phyloP scores from a whole-genome alignment of 1,140 invertebrate genomes.

The Bathynomus jamesi region DNA sequence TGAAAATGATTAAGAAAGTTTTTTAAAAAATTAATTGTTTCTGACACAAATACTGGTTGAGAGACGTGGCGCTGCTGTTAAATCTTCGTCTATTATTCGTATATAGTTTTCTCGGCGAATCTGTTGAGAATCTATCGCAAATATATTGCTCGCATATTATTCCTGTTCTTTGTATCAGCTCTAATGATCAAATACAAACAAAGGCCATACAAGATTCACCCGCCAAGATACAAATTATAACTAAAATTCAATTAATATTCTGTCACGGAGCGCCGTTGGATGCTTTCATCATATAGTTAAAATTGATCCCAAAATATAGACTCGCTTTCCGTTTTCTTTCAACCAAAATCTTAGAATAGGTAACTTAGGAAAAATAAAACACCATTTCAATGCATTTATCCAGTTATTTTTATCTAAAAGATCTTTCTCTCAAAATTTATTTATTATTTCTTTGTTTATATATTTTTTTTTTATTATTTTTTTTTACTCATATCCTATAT shows the following conservation, averaged over 20 bases:
- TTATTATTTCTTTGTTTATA: neutral
- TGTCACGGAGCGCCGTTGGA: neutral
- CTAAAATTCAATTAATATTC: constrained; percentile 1
- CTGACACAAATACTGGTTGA: no score
- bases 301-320: neutral
- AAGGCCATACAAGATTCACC: neutral
- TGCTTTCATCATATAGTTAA: neutral
- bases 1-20: no score
- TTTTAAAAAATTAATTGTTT: no score
- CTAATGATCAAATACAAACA: neutral
- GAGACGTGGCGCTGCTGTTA: no score
- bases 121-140: no score
- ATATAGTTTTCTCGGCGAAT: no score
- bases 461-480: neutral
- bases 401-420: neutral
- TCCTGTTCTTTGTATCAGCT: neutral
- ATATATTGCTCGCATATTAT: neutral
- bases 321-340: neutral
- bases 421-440: neutral
- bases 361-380: neutral
- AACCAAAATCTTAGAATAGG: neutral
- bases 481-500: neutral
- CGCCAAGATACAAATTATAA: neutral
- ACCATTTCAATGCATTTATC: neutral
- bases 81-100: no score